These are phyloP conservation scores for Gadus macrocephalus DNA, from an alignment of 2,113 vertebrate species.

Conservation along the genomic window DNA sequence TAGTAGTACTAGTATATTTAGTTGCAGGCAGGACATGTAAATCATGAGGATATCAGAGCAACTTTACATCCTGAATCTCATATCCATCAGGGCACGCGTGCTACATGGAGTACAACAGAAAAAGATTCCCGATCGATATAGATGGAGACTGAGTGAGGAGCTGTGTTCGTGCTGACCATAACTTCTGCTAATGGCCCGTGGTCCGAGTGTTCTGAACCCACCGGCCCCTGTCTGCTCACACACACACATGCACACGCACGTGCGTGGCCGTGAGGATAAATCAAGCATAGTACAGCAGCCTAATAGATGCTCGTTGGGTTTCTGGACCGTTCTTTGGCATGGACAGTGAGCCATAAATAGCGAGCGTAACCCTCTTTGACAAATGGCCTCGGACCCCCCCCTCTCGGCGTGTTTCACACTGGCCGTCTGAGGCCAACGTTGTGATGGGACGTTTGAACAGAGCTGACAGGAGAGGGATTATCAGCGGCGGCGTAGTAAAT, in stretches of 20 bases:
- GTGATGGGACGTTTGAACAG: slow-evolving; percentile 32
- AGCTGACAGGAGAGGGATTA: slow-evolving; percentile 26
- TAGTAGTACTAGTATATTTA: too few relatives aligned
- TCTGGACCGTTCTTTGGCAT: slow-evolving; percentile 20
- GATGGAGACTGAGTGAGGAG: slow-evolving; percentile 42
- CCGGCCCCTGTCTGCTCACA: not conserved
- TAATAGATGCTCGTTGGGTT: slow-evolving; percentile 46
- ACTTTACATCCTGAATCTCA: not conserved
- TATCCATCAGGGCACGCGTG: not conserved
- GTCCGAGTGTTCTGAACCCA: slow-evolving; percentile 12
- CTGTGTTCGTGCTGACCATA: slow-evolving; percentile 42
- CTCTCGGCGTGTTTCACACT: too few relatives aligned
- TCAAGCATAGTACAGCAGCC: slow-evolving; percentile 36
- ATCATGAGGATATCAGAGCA: too few relatives aligned
- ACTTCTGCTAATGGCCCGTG: slow-evolving; percentile 53
- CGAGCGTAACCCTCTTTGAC: slow-evolving; percentile 39
- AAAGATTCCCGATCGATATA: slow-evolving; percentile 59
- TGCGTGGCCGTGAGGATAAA: slow-evolving; percentile 37
- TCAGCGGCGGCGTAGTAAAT: slow-evolving; percentile 33
- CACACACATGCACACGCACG: too few relatives aligned
- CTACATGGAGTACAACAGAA: slow-evolving; percentile 50
- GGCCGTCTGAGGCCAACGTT: slow-evolving; percentile 1
- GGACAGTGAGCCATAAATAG: slow-evolving; percentile 48
- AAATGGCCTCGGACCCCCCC: slow-evolving; percentile 38
- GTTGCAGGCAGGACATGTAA: too few relatives aligned